Evolutionary conservation across 2,888 invertebrate species (phyloP), one percentile per base, ranked within the genome.

Genomic region (Eurois occulta): DNA sequence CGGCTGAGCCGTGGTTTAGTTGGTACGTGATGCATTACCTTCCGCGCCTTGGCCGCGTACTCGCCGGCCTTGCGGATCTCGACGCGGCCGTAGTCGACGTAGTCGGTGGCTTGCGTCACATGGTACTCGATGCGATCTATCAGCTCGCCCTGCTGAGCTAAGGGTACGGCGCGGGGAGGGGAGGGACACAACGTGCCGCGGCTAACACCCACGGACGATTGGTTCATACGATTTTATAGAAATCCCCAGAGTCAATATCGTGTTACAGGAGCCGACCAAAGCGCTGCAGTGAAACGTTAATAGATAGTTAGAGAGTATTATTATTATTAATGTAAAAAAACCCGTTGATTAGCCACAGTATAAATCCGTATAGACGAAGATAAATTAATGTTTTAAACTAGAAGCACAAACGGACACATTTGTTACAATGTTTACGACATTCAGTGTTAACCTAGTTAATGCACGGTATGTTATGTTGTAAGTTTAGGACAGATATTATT

Each of bases 121-220:
- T 99, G 98, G 97, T 98, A 98, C 97, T 99, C 99, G 97, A 99
- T 98, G 95, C 98, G 97, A 97, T 99, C 99, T 94, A 99, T 98
- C 97, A 99, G 98, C 97, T 99, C 99, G 94, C 99, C 99, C 99
- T 99, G 97, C 93, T 93, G 93, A 92, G 93, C 95, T 95, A 95
- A 95, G 93, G 94, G 91, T 88, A 89, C 90, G 92, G 93, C 94
- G 94, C 93, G 91, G 91, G 95, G 94, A 93, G 94, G 95, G 93
- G 91, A 88, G 93, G 94, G 94, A 92, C 92, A 68, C 81, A 48
- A 78, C 81, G 72, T 72, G 66, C 90, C 89, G 90, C 90, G 88
- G 82, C 78, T 72, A 69, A 85, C 85, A 88, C 91, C 87, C 79
- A 90, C 94, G 94, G 95, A 90, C 93, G 95, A 97, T 95, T 95